These are phyloP conservation scores for Oligia fasciuncula DNA, from an alignment of 2,888 invertebrate species.

Conservation along the genomic window DNA sequence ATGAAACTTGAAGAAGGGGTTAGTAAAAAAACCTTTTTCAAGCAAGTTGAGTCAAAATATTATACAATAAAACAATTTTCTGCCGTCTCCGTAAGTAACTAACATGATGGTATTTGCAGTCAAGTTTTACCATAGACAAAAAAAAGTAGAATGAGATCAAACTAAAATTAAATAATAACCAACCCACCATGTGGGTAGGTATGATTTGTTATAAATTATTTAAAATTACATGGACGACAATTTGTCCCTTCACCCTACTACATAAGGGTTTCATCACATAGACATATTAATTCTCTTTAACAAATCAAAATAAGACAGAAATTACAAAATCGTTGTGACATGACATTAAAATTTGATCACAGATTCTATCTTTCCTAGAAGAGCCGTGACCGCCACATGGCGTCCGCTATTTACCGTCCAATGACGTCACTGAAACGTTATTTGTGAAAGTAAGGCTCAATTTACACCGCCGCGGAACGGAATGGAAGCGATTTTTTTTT, in stretches of 20 bases:
- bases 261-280: constrained; percentile 28
- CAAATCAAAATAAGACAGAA: too few relatives aligned
- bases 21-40: constrained; percentile 47
- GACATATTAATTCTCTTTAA: constrained; percentile 1
- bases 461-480: too few relatives aligned
- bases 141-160: constrained; percentile 63
- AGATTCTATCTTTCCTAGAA: not conserved
- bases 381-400: not conserved
- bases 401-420: not conserved
- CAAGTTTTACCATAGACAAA: constrained; percentile 53
- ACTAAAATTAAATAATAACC: constrained; percentile 60
- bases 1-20: constrained; percentile 42
- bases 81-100: constrained; percentile 13
- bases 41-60: constrained; percentile 35
- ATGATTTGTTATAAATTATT: constrained; percentile 62
- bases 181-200: constrained; percentile 56
- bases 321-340: too few relatives aligned
- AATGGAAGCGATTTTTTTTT: too few relatives aligned
- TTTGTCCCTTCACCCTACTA: constrained; percentile 21
- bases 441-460: not conserved
- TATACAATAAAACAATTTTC: not conserved
- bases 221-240: constrained; percentile 56
- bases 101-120: constrained; percentile 50
- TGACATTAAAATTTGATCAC: not conserved
- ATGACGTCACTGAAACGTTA: not conserved